Evolutionary conservation across 1,140 invertebrate species (phyloP).

Genomic region (Caerostris extrusa): DNA sequence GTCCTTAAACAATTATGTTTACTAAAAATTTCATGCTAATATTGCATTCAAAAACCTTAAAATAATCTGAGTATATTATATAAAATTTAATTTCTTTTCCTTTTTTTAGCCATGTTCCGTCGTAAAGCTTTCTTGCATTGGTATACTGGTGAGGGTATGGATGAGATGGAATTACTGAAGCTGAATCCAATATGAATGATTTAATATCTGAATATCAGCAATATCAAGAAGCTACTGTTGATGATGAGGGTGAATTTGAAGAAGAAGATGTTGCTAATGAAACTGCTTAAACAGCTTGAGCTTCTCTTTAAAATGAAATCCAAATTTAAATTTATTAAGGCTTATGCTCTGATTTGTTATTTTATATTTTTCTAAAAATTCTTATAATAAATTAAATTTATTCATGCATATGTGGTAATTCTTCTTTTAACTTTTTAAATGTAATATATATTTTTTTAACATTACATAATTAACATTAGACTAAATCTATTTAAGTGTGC

Average conservation of each 20-base stretch:
- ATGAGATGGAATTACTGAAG: slow-evolving; percentile 90
- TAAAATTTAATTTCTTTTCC: not conserved
- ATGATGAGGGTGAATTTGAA: slow-evolving; percentile 82
- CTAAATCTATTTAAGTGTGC: too few relatives aligned
- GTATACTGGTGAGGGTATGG: slow-evolving; percentile 88
- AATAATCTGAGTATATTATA: not conserved
- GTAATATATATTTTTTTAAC: too few relatives aligned
- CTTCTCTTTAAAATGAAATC: not conserved
- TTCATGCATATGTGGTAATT: too few relatives aligned
- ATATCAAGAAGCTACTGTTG: slow-evolving; percentile 87
- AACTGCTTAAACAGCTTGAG: not conserved
- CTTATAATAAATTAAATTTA: too few relatives aligned
- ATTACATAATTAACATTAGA: too few relatives aligned
- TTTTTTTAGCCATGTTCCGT: slow-evolving; percentile 81
- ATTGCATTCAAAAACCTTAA: slow-evolving; percentile 76
- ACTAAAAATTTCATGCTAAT: slow-evolving; percentile 12
- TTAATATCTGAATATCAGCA: slow-evolving; percentile 92
- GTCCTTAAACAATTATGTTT: too few relatives aligned
- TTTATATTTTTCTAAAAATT: too few relatives aligned
- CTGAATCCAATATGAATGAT: slow-evolving; percentile 84
- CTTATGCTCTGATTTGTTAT: too few relatives aligned
- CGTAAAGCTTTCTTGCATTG: slow-evolving; percentile 80
- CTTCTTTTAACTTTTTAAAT: too few relatives aligned
- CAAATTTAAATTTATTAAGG: too few relatives aligned
- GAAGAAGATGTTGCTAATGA: slow-evolving; percentile 79